Percentiles rank a stretch among this genome's conserved stretches.
These are phyloP conservation scores for Lamproptera curius DNA, from an alignment of 2,888 invertebrate genomes.

Conservation along the genomic window DNA sequence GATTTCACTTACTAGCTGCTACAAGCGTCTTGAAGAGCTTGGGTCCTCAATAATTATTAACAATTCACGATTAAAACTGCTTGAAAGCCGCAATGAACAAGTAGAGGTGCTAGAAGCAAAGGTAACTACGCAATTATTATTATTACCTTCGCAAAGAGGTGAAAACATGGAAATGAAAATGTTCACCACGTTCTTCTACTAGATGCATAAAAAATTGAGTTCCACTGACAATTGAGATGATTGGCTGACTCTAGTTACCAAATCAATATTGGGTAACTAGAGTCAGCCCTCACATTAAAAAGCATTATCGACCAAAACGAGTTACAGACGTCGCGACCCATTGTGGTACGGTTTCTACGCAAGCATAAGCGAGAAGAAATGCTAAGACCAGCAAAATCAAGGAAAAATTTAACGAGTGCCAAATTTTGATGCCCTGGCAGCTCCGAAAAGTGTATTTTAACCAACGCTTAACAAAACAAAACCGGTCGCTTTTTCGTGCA, in stretches of 20 bases:
- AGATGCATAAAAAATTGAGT: no score
- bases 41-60: neutral
- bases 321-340: conserved; percentile 21
- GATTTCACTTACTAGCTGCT: neutral
- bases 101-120: neutral
- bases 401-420: conserved; percentile 22
- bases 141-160: no score
- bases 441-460: conserved; percentile 11
- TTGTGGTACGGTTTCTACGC: conserved; percentile 25
- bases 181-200: no score
- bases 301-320: no score
- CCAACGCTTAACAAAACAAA: conserved; percentile 12
- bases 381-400: conserved; percentile 25
- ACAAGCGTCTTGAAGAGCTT: neutral
- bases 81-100: neutral
- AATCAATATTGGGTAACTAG: no score
- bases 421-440: conserved; percentile 12
- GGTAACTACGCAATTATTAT: no score
- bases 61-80: neutral
- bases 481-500: conserved; percentile 11
- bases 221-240: no score
- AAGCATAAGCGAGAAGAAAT: conserved; percentile 24
- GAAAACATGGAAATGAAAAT: no score
- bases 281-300: no score
- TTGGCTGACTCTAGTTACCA: no score